A percentile compares a stretch with the other conserved stretches of the same genome.
Evolutionary conservation across 2,888 invertebrate genomes (phyloP).

Genomic region (Nomada ferruginata): DNA sequence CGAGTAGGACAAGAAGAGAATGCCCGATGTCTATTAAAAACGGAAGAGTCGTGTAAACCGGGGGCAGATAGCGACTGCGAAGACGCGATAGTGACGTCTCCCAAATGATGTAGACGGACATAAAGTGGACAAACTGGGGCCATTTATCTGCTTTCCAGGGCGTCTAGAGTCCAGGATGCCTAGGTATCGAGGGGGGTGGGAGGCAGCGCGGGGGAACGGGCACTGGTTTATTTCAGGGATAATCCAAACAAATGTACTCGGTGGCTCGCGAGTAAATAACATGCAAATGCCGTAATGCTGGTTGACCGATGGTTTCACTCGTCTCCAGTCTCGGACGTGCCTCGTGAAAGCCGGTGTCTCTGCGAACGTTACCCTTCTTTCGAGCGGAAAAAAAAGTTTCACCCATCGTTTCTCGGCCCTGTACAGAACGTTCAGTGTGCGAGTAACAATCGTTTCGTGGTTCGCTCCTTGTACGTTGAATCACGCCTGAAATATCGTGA

Average conservation of each 20-base stretch:
- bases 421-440: no score
- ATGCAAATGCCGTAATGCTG: constrained; percentile 84
- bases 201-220: constrained; percentile 68
- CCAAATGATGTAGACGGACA: constrained; percentile 77
- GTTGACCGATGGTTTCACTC: constrained; percentile 84
- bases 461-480: no score
- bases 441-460: no score
- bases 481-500: no score
- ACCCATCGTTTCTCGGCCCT: neutral
- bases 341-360: constrained; percentile 65
- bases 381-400: neutral
- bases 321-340: constrained; percentile 78
- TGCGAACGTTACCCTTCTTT: neutral
- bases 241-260: constrained; percentile 85
- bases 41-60: neutral
- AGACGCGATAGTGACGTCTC: constrained; percentile 69
- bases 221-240: constrained; percentile 84
- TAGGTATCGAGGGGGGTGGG: constrained; percentile 71
- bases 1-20: no score
- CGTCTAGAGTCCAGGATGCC: constrained; percentile 68
- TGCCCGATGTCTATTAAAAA: constrained; percentile 29
- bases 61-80: constrained; percentile 33
- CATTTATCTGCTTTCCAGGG: constrained; percentile 81
- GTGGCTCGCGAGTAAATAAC: constrained; percentile 84
- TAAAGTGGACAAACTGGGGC: constrained; percentile 78